A percentile compares a stretch with the other conserved stretches of the same genome.
Evolutionary conservation across 2,797 vertebrate genomes (phyloP).

Genomic region (Hyperoplus lanceolatus): DNA sequence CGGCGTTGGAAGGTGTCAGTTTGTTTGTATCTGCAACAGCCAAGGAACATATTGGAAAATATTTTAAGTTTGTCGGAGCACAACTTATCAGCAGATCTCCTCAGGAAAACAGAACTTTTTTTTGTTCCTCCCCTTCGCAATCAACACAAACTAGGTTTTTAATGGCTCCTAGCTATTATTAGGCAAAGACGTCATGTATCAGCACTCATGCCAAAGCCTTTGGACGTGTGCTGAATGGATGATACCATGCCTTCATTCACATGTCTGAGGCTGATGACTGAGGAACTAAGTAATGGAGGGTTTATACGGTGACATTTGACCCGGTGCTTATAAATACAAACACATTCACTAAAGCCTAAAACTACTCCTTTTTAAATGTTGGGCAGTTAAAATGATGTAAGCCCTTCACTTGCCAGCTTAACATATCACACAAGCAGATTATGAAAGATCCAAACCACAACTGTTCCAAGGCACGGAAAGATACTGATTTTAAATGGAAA

Average conservation of each 20-base stretch:
- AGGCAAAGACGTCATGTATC: conserved; percentile 20
- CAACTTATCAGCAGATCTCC: not conserved
- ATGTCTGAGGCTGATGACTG: conserved; percentile 54
- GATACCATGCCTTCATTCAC: conserved; percentile 58
- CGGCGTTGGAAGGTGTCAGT: not conserved
- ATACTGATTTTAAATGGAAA: conserved; percentile 1
- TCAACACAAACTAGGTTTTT: conserved; percentile 20
- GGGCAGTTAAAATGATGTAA: not conserved
- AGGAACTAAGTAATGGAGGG: conserved; percentile 67
- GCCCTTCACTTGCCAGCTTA: not conserved
- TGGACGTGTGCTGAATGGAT: conserved; percentile 59
- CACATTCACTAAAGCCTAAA: not conserved
- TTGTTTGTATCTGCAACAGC: conserved; percentile 11
- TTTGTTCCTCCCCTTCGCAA: conserved; percentile 15
- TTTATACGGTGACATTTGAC: conserved; percentile 75
- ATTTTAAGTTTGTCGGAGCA: not conserved
- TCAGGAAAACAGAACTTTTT: not conserved
- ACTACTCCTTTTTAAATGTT: not conserved
- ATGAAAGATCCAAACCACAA: not conserved
- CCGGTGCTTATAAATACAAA: conserved; percentile 19
- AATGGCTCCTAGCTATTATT: conserved; percentile 38
- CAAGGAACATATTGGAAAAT: not conserved
- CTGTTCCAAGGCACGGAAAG: not conserved
- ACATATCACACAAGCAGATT: conserved; percentile 5
- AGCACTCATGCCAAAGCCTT: conserved; percentile 27